phyloP scores from a whole-genome alignment of 23 tunicate species.

The Corella eumyota region DNA sequence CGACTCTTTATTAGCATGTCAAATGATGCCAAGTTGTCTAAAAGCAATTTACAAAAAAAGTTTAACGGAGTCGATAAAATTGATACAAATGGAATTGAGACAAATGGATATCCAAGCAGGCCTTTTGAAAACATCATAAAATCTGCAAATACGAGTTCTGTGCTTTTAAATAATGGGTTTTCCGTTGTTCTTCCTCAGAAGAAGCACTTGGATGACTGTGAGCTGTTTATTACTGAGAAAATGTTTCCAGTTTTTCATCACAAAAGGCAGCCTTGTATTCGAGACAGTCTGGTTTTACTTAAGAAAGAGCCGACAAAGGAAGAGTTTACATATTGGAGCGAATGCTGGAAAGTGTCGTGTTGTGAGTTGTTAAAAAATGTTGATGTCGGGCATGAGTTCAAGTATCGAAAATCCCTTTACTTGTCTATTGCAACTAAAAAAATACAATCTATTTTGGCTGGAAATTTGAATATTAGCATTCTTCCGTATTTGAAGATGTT shows the following conservation, averaged over 20 bases:
- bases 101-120: too few relatives aligned
- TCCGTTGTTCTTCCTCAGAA: slow-evolving; percentile 8
- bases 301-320: slow-evolving; percentile 1
- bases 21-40: neutral
- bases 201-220: neutral
- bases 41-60: neutral
- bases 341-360: slow-evolving; percentile 36
- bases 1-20: slow-evolving; percentile 23
- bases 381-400: slow-evolving; percentile 31
- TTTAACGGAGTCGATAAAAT: neutral
- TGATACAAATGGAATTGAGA: neutral
- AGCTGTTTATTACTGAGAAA: slow-evolving; percentile 47
- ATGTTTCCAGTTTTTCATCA: slow-evolving; percentile 50
- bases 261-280: slow-evolving; percentile 12
- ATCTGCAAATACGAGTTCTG: neutral
- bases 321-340: slow-evolving; percentile 32
- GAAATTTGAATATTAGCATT: slow-evolving; percentile 13
- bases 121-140: slow-evolving; percentile 1
- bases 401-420: slow-evolving; percentile 21
- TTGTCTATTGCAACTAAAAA: slow-evolving; percentile 28
- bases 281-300: slow-evolving; percentile 13
- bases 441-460: slow-evolving; percentile 10
- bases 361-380: slow-evolving; percentile 61
- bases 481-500: slow-evolving; percentile 30
- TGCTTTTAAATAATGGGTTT: slow-evolving; percentile 8